Percentiles rank a stretch among this genome's conserved stretches.
These are phyloP conservation scores for Asarcornis scutulata DNA, from an alignment of 2,113 vertebrate genomes.

Conservation along the genomic window DNA sequence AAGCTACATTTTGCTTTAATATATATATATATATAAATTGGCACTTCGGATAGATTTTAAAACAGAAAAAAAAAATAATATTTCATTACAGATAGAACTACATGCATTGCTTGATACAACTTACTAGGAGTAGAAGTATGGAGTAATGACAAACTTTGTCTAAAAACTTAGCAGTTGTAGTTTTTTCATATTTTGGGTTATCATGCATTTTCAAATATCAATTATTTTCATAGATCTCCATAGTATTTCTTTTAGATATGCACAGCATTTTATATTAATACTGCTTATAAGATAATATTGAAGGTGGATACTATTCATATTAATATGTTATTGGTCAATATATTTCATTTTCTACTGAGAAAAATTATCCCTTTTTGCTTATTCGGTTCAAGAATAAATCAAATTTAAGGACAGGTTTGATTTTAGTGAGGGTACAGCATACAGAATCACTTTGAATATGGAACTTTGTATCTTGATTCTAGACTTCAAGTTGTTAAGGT, in stretches of 20 bases:
- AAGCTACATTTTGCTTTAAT: background rate
- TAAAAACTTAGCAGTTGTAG: background rate
- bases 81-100: background rate
- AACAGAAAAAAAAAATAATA: background rate
- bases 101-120: fast-evolving
- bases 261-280: background rate
- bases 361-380: background rate
- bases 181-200: background rate
- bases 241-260: background rate
- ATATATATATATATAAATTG: background rate
- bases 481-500: background rate
- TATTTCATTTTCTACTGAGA: background rate
- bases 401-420: background rate
- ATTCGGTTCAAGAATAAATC: background rate
- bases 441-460: background rate
- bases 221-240: background rate
- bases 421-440: background rate
- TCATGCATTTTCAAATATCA: background rate
- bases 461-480: background rate
- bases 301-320: background rate
- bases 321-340: background rate
- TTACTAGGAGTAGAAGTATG: background rate
- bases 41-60: background rate
- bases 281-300: background rate
- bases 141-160: background rate